phyloP scores from a whole-genome alignment of 2,113 vertebrate genomes.

The human (Homo sapiens) region GRCh38 chr3:42917501-42918000 shows the following conservation, averaged over 20 bases:
- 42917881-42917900: no score
- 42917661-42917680: neutral
- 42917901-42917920: no score
- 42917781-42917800: neutral
- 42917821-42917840: neutral
- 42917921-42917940: no score
- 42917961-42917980: no score
- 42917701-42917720: neutral
- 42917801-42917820: neutral
- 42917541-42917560: neutral
- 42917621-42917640: neutral
- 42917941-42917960: no score
- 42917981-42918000: no score
- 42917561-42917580: neutral
- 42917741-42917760: neutral
- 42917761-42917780: neutral
- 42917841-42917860: no score
- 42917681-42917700: neutral
- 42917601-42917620: neutral
- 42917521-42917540: neutral
- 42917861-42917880: no score
- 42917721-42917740: neutral
- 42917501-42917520: neutral
- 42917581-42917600: neutral
- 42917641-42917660: neutral